Evolutionary conservation across 2,888 invertebrate species (phyloP), one percentile per base, ranked within the genome.

Genomic region (Podabrus alpinus): DNA sequence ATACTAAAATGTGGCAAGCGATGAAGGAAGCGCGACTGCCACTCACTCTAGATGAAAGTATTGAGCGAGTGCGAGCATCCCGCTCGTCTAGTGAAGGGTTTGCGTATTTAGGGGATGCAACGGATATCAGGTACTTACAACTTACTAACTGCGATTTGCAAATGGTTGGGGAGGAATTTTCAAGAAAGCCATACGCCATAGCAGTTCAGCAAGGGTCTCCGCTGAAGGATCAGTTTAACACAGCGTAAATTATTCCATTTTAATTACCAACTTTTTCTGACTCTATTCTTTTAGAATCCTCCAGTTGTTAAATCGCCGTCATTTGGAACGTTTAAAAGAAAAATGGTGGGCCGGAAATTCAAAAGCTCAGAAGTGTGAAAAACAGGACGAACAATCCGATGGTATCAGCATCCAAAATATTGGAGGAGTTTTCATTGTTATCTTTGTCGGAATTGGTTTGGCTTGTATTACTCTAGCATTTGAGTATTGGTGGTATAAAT

Each of bases 331-430:
- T 81, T 88, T 99, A 15, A 98, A 98, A 88, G 97, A 98, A 83
- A 93, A 92, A 82, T 99, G 99, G 99, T 99, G 99, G 99, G 94
- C 92, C 82, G 93, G 94, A 78, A 97, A 97, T 83, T 94, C 93
- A 0, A 91, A 92, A 9, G 92, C 92, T 45, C 91, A 92, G 82
- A 91, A 91, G 77, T 97, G 97, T 82, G 95, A 95, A 81, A 94
- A 95, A 80, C 94, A 95, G 71, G 96, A 97, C 84, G 95, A 97
- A 84, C 97, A 98, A 85, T 95, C 95, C 3, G 98, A 98, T 85
- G 99, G 99, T 68, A 99, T 99, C 84, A 97, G 97, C 76, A 98
- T 99, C 76, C 94, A 97, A 84, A 99, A 99, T 86, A 99, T 99
- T 80, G 98, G 97, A 66, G 98, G 98, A 0, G 98, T 99, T 0